Conservation (phyloP, 1,140 invertebrate genomes). For the Aphaenogaster ashmeadi region DNA sequence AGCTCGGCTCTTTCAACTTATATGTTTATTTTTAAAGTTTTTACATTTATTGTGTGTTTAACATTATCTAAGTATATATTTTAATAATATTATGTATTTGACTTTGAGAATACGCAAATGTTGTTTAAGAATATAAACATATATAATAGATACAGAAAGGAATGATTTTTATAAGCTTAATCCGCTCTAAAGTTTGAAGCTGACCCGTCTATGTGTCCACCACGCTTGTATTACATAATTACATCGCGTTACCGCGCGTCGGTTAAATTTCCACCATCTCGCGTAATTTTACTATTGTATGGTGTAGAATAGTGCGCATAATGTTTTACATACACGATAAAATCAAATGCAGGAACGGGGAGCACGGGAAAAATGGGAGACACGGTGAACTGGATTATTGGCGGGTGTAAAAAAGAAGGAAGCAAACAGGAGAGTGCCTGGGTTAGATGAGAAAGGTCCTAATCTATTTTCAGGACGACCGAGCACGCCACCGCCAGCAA, state of each 20-base stretch:
- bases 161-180: neutral
- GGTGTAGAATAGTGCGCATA: constrained; percentile 78
- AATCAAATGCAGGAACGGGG: constrained; percentile 20
- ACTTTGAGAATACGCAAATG: neutral
- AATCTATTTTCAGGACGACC: constrained; percentile 85
- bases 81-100: neutral
- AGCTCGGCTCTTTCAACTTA: neutral
- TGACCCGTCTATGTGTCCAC: neutral
- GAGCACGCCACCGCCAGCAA: constrained; percentile 81
- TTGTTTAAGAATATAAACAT: neutral
- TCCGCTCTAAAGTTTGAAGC: neutral
- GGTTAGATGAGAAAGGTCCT: constrained; percentile 83
- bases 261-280: neutral
- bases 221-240: neutral
- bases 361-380: neutral
- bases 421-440: constrained; percentile 66
- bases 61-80: neutral
- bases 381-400: constrained; percentile 39
- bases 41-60: neutral
- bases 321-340: constrained; percentile 38
- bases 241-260: neutral
- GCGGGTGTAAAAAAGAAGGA: constrained; percentile 18
- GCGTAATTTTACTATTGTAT: constrained; percentile 64
- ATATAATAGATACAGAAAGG: neutral
- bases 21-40: neutral